Evolutionary conservation across 2,888 invertebrate genomes (phyloP).

Genomic region (Limnephilus auricula): DNA sequence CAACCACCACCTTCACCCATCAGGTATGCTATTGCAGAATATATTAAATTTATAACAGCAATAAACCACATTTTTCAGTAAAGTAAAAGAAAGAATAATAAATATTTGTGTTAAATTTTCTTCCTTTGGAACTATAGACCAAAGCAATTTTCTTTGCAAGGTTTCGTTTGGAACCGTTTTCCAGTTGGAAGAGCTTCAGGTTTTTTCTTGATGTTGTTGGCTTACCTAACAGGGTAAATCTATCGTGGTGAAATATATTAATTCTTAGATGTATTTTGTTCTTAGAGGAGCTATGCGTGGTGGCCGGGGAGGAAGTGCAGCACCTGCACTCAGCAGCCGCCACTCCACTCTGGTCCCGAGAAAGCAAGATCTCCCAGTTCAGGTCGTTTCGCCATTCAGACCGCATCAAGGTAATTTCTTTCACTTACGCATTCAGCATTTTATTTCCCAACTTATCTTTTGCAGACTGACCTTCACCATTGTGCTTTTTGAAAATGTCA

Average conservation of each 20-base stretch:
- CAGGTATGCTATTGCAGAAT: conserved; percentile 20
- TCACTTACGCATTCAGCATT: not conserved
- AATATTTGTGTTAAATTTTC: too few species aligned
- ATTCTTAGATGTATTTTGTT: not conserved
- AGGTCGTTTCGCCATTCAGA: conserved; percentile 76
- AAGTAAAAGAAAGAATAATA: not conserved
- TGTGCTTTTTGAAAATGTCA: not conserved
- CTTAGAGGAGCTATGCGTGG: conserved; percentile 48
- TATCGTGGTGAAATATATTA: not conserved
- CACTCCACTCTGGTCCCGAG: conserved; percentile 52
- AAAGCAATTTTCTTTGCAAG: not conserved
- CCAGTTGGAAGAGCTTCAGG: not conserved
- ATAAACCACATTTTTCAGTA: not conserved
- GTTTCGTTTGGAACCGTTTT: not conserved
- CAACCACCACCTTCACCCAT: conserved; percentile 63
- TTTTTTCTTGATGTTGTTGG: not conserved
- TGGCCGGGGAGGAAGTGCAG: conserved; percentile 67
- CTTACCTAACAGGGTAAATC: not conserved
- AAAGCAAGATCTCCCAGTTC: conserved; percentile 71
- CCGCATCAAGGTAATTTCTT: conserved; percentile 69
- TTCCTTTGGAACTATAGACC: not conserved
- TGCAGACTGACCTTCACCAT: too few species aligned
- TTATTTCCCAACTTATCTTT: not conserved
- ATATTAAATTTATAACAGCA: not conserved
- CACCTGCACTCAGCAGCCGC: not conserved